Evolutionary conservation across 2,113 vertebrate genomes (phyloP).

Genomic region (Prochilodus magdalenae): DNA sequence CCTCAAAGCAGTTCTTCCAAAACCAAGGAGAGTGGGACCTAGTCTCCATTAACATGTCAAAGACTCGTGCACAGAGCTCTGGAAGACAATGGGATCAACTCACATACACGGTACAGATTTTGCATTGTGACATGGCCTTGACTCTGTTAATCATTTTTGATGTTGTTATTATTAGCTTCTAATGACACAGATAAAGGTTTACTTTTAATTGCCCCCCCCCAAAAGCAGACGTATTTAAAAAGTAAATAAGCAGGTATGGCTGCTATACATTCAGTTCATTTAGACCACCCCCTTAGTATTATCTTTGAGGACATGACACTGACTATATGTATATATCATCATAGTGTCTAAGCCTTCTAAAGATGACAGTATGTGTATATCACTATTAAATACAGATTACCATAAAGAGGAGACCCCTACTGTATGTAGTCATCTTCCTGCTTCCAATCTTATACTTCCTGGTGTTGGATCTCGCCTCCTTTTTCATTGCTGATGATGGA

Average conservation of each 20-base stretch:
- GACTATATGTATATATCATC: too few relatives aligned
- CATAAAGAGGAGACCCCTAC: conserved; percentile 71
- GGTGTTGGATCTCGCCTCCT: conserved; percentile 77
- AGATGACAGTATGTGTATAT: background rate
- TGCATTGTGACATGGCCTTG: too few relatives aligned
- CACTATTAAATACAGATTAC: conserved; percentile 63
- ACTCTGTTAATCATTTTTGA: background rate
- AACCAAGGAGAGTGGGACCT: conserved; percentile 45
- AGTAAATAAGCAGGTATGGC: too few relatives aligned
- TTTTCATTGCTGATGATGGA: conserved; percentile 68
- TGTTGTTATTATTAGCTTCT: too few relatives aligned
- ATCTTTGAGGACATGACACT: too few relatives aligned
- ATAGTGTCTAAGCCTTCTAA: too few relatives aligned
- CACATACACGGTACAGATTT: conserved; percentile 28
- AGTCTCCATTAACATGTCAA: conserved; percentile 25
- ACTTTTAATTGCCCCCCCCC: too few relatives aligned
- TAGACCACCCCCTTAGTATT: too few relatives aligned
- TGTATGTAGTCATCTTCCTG: conserved; percentile 79
- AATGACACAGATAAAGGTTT: too few relatives aligned
- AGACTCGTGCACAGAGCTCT: fast-evolving
- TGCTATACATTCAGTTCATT: too few relatives aligned
- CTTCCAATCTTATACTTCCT: conserved; percentile 74
- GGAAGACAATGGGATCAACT: background rate
- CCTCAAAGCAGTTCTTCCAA: conserved; percentile 32
- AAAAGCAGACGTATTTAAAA: too few relatives aligned